Conservation (phyloP, 1,140 invertebrate genomes). For the Pseudachorutes palmiensis region DNA sequence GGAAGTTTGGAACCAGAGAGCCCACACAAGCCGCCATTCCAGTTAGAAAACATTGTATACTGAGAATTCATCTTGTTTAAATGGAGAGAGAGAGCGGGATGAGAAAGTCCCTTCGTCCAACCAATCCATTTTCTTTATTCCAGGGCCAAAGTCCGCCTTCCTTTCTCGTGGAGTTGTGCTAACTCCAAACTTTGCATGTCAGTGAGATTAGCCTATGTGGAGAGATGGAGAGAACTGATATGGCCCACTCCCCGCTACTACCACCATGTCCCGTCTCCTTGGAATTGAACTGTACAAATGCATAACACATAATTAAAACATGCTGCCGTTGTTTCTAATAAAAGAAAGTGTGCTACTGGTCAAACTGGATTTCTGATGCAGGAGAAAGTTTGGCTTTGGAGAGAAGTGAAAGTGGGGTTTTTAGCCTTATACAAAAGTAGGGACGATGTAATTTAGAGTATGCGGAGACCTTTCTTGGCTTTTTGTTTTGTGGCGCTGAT, state of each 20-base stretch:
- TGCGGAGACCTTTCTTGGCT: too few relatives aligned
- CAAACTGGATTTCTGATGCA: background rate
- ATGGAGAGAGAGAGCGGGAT: background rate
- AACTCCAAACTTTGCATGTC: background rate
- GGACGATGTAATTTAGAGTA: background rate
- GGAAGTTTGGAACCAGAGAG: too few relatives aligned
- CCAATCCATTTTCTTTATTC: background rate
- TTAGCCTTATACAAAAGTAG: background rate
- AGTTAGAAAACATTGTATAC: too few relatives aligned
- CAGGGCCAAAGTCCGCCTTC: background rate
- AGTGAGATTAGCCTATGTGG: background rate
- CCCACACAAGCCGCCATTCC: too few relatives aligned
- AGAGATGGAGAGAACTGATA: background rate
- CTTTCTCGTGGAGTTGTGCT: background rate
- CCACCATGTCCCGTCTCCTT: too few relatives aligned
- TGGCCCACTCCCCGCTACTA: too few relatives aligned
- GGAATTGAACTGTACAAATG: too few relatives aligned
- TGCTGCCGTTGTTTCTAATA: background rate
- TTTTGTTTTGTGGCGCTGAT: too few relatives aligned
- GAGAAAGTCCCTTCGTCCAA: background rate
- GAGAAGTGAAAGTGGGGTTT: background rate
- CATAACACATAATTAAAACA: background rate
- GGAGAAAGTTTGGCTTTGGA: background rate
- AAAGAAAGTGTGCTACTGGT: background rate
- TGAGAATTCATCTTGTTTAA: constrained; percentile 3